Evolutionary conservation across 2,888 invertebrate species (phyloP).

Genomic region (Dermolepida albohirtum): DNA sequence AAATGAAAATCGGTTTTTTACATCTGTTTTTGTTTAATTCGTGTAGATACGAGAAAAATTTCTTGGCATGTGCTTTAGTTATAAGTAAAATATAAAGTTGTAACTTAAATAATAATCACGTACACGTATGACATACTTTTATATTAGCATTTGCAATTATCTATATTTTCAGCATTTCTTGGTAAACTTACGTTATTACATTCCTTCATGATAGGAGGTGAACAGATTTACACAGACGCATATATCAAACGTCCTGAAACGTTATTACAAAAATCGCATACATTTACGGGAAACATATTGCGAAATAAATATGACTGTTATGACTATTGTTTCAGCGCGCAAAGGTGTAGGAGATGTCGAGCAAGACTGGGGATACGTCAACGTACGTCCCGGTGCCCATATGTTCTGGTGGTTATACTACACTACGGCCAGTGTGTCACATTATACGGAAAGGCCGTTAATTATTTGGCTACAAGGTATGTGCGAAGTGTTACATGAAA

Average conservation of each 20-base stretch:
- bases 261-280: constrained; percentile 12
- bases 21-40: too few species aligned
- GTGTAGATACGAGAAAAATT: too few species aligned
- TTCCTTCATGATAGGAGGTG: background rate
- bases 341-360: constrained; percentile 70
- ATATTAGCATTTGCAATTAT: background rate
- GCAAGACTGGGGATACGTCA: constrained; percentile 81
- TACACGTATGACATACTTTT: too few species aligned
- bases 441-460: constrained; percentile 75
- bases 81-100: too few species aligned
- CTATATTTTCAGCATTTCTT: too few species aligned
- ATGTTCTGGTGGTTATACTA: constrained; percentile 90
- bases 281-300: background rate
- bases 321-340: constrained; percentile 51
- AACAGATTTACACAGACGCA: constrained; percentile 1
- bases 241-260: constrained; percentile 15
- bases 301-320: constrained; percentile 26
- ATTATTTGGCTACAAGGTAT: constrained; percentile 85
- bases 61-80: too few species aligned
- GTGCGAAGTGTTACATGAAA: constrained; percentile 3
- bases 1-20: too few species aligned
- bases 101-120: too few species aligned
- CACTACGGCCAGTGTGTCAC: constrained; percentile 71
- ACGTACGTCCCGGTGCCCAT: constrained; percentile 79
- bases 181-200: background rate